Base-by-base conservation (phyloP, 2,888 invertebrate species). In the Troides helena region DNA sequence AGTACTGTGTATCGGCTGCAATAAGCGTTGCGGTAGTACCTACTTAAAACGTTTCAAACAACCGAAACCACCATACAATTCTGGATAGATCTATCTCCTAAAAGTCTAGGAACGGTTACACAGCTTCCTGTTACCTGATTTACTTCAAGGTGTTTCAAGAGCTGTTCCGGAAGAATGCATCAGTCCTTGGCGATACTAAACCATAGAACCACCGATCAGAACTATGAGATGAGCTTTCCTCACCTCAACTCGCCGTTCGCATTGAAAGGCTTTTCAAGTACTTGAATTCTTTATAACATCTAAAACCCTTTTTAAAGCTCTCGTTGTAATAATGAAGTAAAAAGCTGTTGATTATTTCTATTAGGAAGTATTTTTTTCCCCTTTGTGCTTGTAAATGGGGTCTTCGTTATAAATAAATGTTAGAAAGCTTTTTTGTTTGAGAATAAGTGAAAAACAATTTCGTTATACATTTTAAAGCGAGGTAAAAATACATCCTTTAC, bases 191-290 rank as follows among this genome's bases (percentile, higher is more conserved):
- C 30, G 30, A 7, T 8, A 6, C 39, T 10, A 10, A 10, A 39
- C 39, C 39, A 39, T 39, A 39, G 39, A 39, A 39, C 39, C 39
- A 10, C 39, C 39, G 10, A 39, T 39, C 39, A 39, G 78, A 76
- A 80, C 78, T 78, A 77, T 23, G 39, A 12, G 23, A 77, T 68
- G 74, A 71, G 72, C 74, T 76, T 73, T 72, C 73, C 75, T 71
- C 71, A 75, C 72, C 73, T 77, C 78, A 79, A 81, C 78, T 77
- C 74, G 68, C 75, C 74, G 30, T 73, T 74, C 73, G 74, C 74
- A 74, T 77, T 66, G 63, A 73, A 76, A 76, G 73, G 71, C 62
- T 72, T 72, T 63, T 57, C 57, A 39, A 58, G 56, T 62, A 53
- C 59, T 59, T 70, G 70, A 70, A 70, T 70, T 63, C 67, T 70